Evolutionary conservation across 2,797 vertebrate species (phyloP), one percentile per base, ranked within the genome.

Genomic region (Silurus lanzhouensis): DNA sequence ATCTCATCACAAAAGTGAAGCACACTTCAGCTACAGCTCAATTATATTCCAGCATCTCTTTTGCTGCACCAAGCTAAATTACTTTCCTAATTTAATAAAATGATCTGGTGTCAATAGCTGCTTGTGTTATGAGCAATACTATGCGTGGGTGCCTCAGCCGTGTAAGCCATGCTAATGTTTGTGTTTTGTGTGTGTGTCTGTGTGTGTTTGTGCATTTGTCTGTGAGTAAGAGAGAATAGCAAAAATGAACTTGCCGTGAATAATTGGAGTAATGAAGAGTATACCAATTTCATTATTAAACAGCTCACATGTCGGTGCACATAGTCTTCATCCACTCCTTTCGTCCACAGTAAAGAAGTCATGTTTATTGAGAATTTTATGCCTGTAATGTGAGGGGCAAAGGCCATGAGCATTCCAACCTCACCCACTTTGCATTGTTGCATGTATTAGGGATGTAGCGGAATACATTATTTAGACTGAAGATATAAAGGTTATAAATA

Each of bases 201-300:
- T 77, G 71, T 55, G 71, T 74, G 71, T 74, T 4, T 72, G 44
- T 52, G 5, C 22, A 48, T 75, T 6, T 57, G 52, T 55, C 22
- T 55, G 61, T 67, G 44, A 20, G 6, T 74, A 70, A 80, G 66
- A 72, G 67, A 67, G 13, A 79, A 79, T 79, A 13, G 25, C n/a
- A 70, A 81, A 76, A 12, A 68, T 61, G 55, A 84, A 74, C 70
- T 61, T 55, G 68, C 44, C 52, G 7, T 27, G 14, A 60, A 70
- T 68, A 31, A 82, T 67, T 82, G 63, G 79, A 15, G 55, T 83
- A 83, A 74, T 83, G 20, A 17, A 75, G 82, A 55, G 67, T 60
- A 67, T 75, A 76, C 58, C 80, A 25, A 70, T 68, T 70, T 81
- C 85, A 89, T 86, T 87, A 88, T 72, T 67, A 71, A 55, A 25